These are phyloP conservation scores for Drosophila affinis DNA, from an alignment of 2,888 invertebrate species.

Conservation along the genomic window DNA sequence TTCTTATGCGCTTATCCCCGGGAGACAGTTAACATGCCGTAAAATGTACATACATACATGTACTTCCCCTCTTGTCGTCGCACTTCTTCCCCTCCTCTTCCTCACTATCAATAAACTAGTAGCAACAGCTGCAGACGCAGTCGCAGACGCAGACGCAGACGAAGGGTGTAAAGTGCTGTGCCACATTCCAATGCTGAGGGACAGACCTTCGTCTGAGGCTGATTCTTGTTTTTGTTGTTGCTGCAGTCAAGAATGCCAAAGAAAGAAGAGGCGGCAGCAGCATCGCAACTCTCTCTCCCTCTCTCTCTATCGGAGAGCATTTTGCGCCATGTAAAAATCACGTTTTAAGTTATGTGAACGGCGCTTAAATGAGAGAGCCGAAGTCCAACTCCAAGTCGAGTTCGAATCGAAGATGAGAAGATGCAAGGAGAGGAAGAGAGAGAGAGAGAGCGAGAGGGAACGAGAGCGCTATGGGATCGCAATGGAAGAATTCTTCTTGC, in stretches of 20 bases:
- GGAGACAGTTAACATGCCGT: conserved; percentile 69
- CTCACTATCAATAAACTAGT: conserved; percentile 41
- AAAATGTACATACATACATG: conserved; percentile 36
- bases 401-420: conserved; percentile 13
- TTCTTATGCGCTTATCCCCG: conserved; percentile 46
- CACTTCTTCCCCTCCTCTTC: conserved; percentile 32
- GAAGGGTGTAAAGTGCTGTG: conserved; percentile 59
- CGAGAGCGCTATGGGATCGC: not conserved
- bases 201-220: conserved; percentile 40
- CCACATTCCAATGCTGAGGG: conserved; percentile 53
- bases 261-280: conserved; percentile 48
- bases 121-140: conserved; percentile 55
- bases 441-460: not conserved
- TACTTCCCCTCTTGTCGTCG: not conserved
- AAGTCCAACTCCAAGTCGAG: conserved; percentile 43
- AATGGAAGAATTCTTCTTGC: not conserved
- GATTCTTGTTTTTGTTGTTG: conserved; percentile 25
- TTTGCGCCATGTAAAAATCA: conserved; percentile 64
- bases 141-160: conserved; percentile 28
- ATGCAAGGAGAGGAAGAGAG: not conserved
- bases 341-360: conserved; percentile 75
- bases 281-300: conserved; percentile 16
- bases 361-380: conserved; percentile 62
- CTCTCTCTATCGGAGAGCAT: not conserved
- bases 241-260: conserved; percentile 64